Conservation (phyloP, 2,888 invertebrate genomes). For the Nephrotoma appendiculata region DNA sequence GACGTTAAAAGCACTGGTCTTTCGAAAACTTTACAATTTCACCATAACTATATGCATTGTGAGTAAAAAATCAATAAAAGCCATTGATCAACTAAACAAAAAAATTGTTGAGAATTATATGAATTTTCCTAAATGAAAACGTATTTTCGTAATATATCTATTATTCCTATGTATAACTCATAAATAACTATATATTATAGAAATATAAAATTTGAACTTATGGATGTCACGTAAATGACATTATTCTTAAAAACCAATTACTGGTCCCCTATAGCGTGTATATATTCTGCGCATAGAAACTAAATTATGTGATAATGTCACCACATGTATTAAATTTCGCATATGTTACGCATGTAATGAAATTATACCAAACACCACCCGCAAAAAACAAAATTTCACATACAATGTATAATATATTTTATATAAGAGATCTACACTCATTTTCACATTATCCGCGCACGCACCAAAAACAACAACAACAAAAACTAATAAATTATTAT, state of each 20-base stretch:
- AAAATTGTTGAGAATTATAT: not conserved
- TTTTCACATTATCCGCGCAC: not conserved
- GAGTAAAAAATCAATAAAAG: not conserved
- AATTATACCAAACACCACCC: not conserved
- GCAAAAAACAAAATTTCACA: not conserved
- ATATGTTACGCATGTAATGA: not conserved
- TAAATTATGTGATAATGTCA: not conserved
- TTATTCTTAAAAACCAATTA: not conserved
- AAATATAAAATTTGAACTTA: not conserved
- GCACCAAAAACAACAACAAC: not conserved
- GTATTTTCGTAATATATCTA: not conserved
- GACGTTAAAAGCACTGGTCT: too few relatives aligned
- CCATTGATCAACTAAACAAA: not conserved
- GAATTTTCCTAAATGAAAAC: not conserved
- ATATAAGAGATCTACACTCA: too few relatives aligned
- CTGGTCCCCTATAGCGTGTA: not conserved
- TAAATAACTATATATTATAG: not conserved
- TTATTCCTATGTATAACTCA: not conserved
- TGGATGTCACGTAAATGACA: not conserved
- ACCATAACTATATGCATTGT: not conserved
- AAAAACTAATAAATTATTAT: not conserved
- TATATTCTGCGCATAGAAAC: not conserved
- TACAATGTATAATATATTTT: too few relatives aligned
- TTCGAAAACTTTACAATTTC: too few relatives aligned
- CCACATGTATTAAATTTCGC: not conserved